Conservation (phyloP, 2,888 invertebrate genomes). For the Microctonus aethiopoides region DNA sequence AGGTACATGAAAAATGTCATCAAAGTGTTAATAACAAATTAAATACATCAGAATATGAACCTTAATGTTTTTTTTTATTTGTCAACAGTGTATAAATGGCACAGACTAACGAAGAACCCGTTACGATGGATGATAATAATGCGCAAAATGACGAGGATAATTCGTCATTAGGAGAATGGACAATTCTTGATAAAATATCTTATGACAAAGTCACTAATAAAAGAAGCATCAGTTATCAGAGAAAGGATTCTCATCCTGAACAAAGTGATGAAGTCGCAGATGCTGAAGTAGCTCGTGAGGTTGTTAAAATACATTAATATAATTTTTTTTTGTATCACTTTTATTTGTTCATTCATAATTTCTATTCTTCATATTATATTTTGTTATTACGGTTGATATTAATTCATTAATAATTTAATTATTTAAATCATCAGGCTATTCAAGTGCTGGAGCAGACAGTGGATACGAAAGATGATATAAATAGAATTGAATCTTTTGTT, state of each 20-base stretch:
- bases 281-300: slow-evolving; percentile 40
- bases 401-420: background rate
- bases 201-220: slow-evolving; percentile 30
- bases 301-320: too few species aligned
- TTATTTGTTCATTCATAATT: too few species aligned
- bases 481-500: background rate
- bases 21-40: too few species aligned
- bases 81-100: slow-evolving; percentile 5
- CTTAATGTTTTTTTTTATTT: too few species aligned
- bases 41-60: too few species aligned
- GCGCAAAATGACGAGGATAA: background rate
- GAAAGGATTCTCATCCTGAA: too few species aligned
- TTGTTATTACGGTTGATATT: too few species aligned
- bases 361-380: too few species aligned
- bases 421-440: slow-evolving; percentile 20
- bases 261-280: slow-evolving; percentile 17
- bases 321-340: too few species aligned
- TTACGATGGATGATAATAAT: background rate
- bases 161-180: background rate
- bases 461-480: background rate
- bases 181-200: slow-evolving; percentile 13
- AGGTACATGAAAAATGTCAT: too few species aligned
- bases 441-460: slow-evolving; percentile 9
- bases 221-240: slow-evolving; percentile 17
- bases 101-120: background rate